These are phyloP conservation scores for Andrena hattorfiana DNA, from an alignment of 2,888 invertebrate genomes.

Conservation along the genomic window DNA sequence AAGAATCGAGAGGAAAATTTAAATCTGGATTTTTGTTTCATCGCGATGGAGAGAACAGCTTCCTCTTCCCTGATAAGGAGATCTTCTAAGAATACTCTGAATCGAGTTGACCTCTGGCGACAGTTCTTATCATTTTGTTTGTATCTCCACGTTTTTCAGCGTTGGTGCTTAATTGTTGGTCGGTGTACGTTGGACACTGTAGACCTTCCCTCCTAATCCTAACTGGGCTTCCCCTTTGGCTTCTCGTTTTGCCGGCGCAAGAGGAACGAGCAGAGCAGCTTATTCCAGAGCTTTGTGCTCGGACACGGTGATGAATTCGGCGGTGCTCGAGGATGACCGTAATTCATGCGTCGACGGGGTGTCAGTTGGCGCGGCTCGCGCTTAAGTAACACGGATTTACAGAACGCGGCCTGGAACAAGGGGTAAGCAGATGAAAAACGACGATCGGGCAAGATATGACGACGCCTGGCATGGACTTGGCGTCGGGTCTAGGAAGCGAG, in stretches of 20 bases:
- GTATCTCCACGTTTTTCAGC: background rate
- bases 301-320: background rate
- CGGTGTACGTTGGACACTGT: background rate
- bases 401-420: constrained; percentile 58
- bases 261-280: background rate
- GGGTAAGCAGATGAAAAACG: constrained; percentile 72
- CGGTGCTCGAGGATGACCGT: constrained; percentile 17
- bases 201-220: background rate
- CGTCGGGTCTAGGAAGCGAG: constrained; percentile 80
- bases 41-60: no score
- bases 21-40: no score
- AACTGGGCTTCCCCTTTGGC: background rate
- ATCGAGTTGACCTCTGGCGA: no score
- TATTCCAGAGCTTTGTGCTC: constrained; percentile 14
- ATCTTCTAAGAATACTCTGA: no score
- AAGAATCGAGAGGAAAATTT: no score
- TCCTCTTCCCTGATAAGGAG: no score
- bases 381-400: constrained; percentile 65
- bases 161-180: background rate
- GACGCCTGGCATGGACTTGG: constrained; percentile 77
- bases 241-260: background rate
- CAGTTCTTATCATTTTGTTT: background rate
- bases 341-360: constrained; percentile 40
- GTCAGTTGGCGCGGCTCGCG: constrained; percentile 46
- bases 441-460: constrained; percentile 76